Base-by-base conservation (phyloP, 92 coral and sea anemone species). In the Anthopleura xanthogrammica region DNA sequence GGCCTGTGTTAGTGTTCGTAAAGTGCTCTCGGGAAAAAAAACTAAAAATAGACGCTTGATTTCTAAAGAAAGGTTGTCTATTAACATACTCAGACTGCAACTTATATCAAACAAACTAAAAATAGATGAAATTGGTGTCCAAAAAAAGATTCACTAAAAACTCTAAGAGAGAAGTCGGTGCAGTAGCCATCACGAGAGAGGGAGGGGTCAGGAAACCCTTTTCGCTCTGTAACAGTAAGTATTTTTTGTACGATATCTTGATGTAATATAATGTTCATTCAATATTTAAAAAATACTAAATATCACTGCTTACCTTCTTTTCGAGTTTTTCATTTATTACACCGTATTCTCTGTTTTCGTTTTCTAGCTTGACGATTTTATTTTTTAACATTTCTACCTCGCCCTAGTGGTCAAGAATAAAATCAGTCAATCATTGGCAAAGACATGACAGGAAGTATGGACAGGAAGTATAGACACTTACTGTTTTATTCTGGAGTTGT, bases 401-500 rank as follows among this genome's bases (percentile, higher is more conserved):
- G 39, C 91, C 90, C 98, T 91, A 48, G 14, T 22, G 71, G 17
- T 12, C 64, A 54, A 76, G 13, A 36, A n/a, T 11, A 12, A 39
- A 60, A 36, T 46, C 20, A 22, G 52, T 41, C 36, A 20, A 20
- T 5, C 11, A 62, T 14, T 46, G 64, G 64, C 0, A 19, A n/a
- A 7, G 70, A 23, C 36, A n/a, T 29, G 36, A 29, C 36, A 0
- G 13, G 65, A 16, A 5, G 20, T 16, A 17, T 12, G 13, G 70
- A 62, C 7, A 22, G 29, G 70, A 24, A 9, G 74, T 12, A 16
- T 39, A 46, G 52, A 41, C 41, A 50, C 94, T 62, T 54, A 91
- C 98, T 86, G 98, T 84, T 86, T 89, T 93, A n/a, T 87, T 86
- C 90, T 96, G 94, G 17, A 96, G 85, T 79, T 96, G 95, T 77